Base-by-base conservation (phyloP, 2,113 vertebrate genomes). In the Chiloscyllium plagiosum region DNA sequence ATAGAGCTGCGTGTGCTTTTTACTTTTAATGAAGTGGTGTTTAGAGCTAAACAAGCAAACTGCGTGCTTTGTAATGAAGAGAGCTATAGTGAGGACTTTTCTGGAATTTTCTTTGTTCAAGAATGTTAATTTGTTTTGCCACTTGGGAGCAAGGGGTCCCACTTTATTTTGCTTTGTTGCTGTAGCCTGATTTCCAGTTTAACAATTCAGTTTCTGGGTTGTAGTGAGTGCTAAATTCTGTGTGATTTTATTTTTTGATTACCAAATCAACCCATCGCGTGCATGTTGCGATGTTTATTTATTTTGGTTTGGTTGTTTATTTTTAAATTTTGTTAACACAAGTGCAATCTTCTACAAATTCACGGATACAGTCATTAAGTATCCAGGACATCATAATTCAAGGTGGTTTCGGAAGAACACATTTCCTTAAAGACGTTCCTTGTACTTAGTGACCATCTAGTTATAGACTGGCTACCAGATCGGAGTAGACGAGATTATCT, bases 21-120 rank as follows among this genome's bases (percentile, higher is more conserved):
- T 98, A 98, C 98, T 98, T 98, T 97, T 98, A 97, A 99, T 99
- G 99, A 99, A 99, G 99, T 99, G 99, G 98, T 99, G 98, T 98
- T 99, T 97, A 98, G 98, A 99, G 99, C 98, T 99, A 98, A 99
- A 95, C 94, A 70, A 95, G 94, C 69, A 76, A 95, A 99, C 98
- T 98, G 99, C 99, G 99, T 99, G 99, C 98, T 98, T 98, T 98
- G 98, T 98, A 98, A 98, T 98, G 98, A 97, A 98, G 97, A 98
- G 97, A 98, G 97, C 98, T 98, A 97, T 97, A 98, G 98, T 98
- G 97, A 97, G 97, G 97, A 97, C 98, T 98, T 98, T 98, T 97
- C 97, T 98, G 98, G 97, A 98, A 95, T 97, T 96, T 97, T 97
- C 97, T 98, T 98, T 98, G 98, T 98, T 98, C 98, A 98, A 97